Percentiles rank a stretch among this genome's conserved stretches.
Conservation (phyloP, 2,797 vertebrate genomes). For the Phoeniculus purpureus region DNA sequence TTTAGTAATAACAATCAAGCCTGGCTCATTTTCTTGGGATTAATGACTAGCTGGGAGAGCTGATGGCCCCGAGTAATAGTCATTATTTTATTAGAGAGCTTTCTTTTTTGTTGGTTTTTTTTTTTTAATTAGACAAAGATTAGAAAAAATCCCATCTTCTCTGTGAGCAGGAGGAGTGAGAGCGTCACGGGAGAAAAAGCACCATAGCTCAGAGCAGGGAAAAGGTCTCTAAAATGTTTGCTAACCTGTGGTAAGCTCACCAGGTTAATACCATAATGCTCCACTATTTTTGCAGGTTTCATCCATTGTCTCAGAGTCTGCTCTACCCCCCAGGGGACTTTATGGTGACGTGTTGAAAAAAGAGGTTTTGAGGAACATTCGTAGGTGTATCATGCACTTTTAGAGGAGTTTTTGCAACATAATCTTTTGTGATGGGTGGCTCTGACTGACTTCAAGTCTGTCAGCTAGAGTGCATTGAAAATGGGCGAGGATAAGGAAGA, state of each 20-base stretch:
- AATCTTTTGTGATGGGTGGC: neutral
- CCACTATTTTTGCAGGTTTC: neutral
- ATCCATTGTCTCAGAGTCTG: slow-evolving; percentile 1
- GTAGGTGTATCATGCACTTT: neutral
- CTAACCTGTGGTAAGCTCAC: neutral
- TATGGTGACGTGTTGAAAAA: slow-evolving; percentile 39
- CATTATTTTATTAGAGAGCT: slow-evolving; percentile 73
- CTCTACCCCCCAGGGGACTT: neutral
- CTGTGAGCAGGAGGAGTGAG: slow-evolving; percentile 15
- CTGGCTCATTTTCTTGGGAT: slow-evolving; percentile 67
- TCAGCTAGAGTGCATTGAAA: neutral
- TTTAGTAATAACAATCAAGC: slow-evolving; percentile 64
- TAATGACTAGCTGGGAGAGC: slow-evolving; percentile 71
- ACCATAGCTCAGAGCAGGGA: neutral
- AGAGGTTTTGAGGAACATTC: neutral
- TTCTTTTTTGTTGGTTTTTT: slow-evolving; percentile 12
- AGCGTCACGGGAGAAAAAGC: neutral
- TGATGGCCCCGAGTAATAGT: slow-evolving; percentile 65
- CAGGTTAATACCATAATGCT: neutral
- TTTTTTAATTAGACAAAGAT: slow-evolving; percentile 72
- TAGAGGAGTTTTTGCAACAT: neutral
- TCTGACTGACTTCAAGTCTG: neutral
- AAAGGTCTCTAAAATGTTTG: neutral
- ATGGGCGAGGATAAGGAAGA: neutral
- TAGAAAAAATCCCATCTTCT: slow-evolving; percentile 43